phyloP scores from a whole-genome alignment of 2,113 vertebrate species.

The Potamarius usumacintae region DNA sequence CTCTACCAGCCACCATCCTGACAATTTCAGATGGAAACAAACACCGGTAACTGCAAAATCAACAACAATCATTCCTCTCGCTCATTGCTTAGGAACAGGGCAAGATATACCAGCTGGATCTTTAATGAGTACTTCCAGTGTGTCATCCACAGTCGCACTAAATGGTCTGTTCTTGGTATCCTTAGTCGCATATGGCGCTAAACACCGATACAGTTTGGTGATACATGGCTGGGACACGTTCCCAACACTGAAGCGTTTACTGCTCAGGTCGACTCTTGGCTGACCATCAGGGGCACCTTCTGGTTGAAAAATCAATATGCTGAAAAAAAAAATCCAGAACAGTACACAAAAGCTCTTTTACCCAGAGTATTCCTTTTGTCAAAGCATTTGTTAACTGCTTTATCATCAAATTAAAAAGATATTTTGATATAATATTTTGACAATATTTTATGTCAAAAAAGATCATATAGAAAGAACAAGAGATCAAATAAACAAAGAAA shows the following conservation, averaged over 20 bases:
- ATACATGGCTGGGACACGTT: conserved; percentile 72
- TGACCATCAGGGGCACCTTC: conserved; percentile 53
- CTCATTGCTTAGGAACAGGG: background rate
- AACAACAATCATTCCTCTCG: background rate
- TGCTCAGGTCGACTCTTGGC: conserved; percentile 30
- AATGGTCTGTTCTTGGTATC: conserved; percentile 81
- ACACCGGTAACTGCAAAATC: background rate
- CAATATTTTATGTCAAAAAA: background rate
- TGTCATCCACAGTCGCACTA: conserved; percentile 68
- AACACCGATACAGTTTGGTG: conserved; percentile 76
- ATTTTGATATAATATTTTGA: background rate
- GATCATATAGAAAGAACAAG: too few relatives aligned
- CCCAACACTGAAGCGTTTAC: background rate
- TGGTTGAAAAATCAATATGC: conserved; percentile 81
- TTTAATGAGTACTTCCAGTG: conserved; percentile 84
- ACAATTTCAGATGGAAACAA: background rate
- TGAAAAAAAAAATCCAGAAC: conserved; percentile 54
- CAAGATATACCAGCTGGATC: conserved; percentile 79
- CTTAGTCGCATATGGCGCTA: conserved; percentile 81
- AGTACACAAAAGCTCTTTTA: background rate
- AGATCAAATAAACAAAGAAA: background rate
- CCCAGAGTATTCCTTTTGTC: background rate
- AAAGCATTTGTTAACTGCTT: background rate
- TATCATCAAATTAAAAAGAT: background rate
- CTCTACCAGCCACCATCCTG: conserved; percentile 96